Evolutionary conservation across 2,888 invertebrate species (phyloP), one percentile per base, ranked within the genome.

Genomic region (Parnassius apollo): DNA sequence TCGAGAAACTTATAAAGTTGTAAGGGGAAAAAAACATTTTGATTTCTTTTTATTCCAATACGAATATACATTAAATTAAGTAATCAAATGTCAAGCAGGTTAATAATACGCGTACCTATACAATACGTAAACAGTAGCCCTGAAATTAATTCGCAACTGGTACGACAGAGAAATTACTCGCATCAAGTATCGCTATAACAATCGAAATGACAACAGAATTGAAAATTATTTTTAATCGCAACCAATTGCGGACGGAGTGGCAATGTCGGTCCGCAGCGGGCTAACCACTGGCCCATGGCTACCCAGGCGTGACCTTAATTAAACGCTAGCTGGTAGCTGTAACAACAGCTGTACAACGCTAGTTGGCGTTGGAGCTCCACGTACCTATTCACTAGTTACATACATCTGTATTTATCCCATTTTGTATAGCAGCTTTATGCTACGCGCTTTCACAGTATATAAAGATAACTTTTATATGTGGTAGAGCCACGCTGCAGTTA

Each of bases 201-300:
- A 81, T 80, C 81, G 81, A 85, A 90, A 87, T 91, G 91, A 91
- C 91, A 91, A 85, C 85, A 85, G 87, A 88, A 87, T 88, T 88
- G 89, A 81, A 89, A 91, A 91, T 91, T 90, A 88, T 86, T 90
- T 91, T 90, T 90, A 91, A 91, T 91, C 88, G 85, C 76, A 70
- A 75, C 82, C 88, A 91, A 90, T 91, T 91, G 88, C 82, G 85
- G 82, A 83, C 77, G 72, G 72, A 75, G 75, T 79, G 78, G 61
- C 61, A 25, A 79, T 76, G 80, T 66, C 69, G 67, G 73, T 75
- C 82, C 82, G 82, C 76, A 69, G 71, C 78, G 69, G 76, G 71
- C 73, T 86, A 85, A 85, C 82, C 76, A 85, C 82, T 68, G 81
- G 77, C 72, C 74, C 73, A 72, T 55, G 67, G 74, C 71, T 79